Conservation (phyloP, 2,113 vertebrate genomes). For the Pholis gunnellus region DNA sequence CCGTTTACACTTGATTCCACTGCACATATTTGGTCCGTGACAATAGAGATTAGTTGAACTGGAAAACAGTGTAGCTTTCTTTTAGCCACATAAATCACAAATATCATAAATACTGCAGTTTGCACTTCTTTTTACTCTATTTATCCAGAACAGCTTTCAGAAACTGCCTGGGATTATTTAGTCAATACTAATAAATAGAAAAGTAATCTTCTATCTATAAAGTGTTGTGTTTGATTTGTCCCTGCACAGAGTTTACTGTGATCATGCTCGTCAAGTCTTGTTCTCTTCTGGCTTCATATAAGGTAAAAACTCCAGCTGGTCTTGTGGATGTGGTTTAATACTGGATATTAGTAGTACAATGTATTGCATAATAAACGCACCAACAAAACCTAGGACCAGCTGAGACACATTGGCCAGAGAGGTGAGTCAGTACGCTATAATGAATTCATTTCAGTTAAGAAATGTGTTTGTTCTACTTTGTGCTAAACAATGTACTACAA, state of each 20-base stretch:
- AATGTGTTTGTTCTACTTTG: not conserved
- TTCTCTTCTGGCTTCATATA: not conserved
- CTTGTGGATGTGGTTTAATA: not conserved
- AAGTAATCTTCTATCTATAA: not conserved
- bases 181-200: not conserved
- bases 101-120: too few relatives aligned
- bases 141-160: not conserved
- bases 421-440: not conserved
- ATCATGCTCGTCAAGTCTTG: not conserved
- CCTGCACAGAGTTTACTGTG: conserved; percentile 9
- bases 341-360: not conserved
- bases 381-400: not conserved
- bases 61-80: too few relatives aligned
- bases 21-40: too few relatives aligned
- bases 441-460: not conserved
- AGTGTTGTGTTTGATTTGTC: not conserved
- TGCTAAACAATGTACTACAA: not conserved
- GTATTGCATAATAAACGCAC: not conserved
- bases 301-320: not conserved
- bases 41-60: too few relatives aligned
- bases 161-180: not conserved
- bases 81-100: too few relatives aligned
- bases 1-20: too few relatives aligned
- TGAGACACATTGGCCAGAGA: not conserved
- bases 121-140: not conserved